Evolutionary conservation across 2,113 vertebrate genomes (phyloP).

Genomic region (Motacilla alba): DNA sequence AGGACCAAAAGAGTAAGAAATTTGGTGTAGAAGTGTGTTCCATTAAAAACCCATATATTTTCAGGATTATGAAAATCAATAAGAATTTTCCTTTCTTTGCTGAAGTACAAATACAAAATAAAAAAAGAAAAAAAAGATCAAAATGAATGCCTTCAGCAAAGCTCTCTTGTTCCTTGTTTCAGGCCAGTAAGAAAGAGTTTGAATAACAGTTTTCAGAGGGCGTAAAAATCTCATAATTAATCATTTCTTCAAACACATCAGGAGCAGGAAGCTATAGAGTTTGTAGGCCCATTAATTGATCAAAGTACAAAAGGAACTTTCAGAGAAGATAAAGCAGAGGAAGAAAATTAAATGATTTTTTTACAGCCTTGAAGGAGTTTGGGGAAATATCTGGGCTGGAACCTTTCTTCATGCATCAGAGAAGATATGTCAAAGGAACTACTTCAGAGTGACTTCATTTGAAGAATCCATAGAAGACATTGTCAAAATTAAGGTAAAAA

Average conservation of each 20-base stretch:
- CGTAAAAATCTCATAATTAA: conserved; percentile 12
- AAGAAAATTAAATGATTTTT: conserved; percentile 5
- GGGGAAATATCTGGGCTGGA: conserved; percentile 2
- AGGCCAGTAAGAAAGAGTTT: neutral
- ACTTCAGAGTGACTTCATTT: neutral
- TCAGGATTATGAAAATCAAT: neutral
- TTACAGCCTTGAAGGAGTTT: conserved; percentile 27
- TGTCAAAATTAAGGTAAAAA: conserved; percentile 34
- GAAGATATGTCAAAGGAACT: neutral
- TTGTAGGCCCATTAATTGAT: conserved; percentile 42
- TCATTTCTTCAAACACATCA: conserved; percentile 40
- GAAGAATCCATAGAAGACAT: neutral
- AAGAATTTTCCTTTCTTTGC: neutral
- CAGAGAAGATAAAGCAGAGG: conserved; percentile 25
- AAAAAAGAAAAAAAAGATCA: neutral
- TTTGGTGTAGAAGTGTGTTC: neutral
- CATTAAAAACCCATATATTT: neutral
- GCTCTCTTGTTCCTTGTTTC: neutral
- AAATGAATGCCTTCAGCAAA: conserved; percentile 6
- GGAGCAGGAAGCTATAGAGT: conserved; percentile 10
- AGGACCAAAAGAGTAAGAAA: neutral
- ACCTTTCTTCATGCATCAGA: conserved; percentile 5
- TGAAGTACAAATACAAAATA: neutral
- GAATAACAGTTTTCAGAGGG: conserved; percentile 28
- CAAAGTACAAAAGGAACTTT: conserved; percentile 40